Evolutionary conservation across 2,888 invertebrate species (phyloP).

Genomic region (Adela reaumurella): DNA sequence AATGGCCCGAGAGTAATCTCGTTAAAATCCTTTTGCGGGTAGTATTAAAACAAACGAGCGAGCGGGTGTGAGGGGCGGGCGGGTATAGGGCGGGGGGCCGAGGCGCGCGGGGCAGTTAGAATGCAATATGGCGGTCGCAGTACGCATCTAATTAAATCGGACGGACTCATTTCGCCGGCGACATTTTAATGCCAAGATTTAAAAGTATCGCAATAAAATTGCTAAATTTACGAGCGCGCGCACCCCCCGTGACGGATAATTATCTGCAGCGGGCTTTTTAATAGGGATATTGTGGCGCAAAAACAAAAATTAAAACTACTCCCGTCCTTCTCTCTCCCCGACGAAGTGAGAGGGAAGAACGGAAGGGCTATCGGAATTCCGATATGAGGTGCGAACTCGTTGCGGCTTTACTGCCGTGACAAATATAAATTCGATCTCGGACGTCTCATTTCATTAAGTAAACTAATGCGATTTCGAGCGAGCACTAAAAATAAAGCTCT

Average conservation of each 20-base stretch:
- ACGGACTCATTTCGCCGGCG: slow-evolving; percentile 35
- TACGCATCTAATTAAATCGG: slow-evolving; percentile 41
- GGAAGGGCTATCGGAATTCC: neutral
- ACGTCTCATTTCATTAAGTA: neutral
- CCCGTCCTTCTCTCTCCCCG: neutral
- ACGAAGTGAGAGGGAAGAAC: neutral
- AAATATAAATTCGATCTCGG: neutral
- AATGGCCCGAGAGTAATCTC: slow-evolving; percentile 38
- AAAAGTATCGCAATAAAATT: slow-evolving; percentile 35
- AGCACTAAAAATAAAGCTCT: too few relatives aligned
- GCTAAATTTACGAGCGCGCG: slow-evolving; percentile 29
- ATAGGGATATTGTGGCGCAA: slow-evolving; percentile 14
- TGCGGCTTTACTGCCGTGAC: neutral
- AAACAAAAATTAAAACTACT: neutral
- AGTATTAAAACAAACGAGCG: slow-evolving; percentile 33
- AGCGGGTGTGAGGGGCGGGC: slow-evolving; percentile 11
- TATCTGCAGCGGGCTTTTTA: slow-evolving; percentile 22
- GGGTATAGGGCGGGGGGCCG: slow-evolving; percentile 1
- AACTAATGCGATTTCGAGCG: neutral
- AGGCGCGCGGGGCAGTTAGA: slow-evolving; percentile 11
- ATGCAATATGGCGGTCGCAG: slow-evolving; percentile 16
- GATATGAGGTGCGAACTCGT: neutral
- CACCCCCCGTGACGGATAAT: slow-evolving; percentile 33
- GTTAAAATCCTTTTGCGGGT: slow-evolving; percentile 45
- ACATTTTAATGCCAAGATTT: slow-evolving; percentile 42